Evolutionary conservation across 2,888 invertebrate species (phyloP).

Genomic region (Urechis unicinctus): DNA sequence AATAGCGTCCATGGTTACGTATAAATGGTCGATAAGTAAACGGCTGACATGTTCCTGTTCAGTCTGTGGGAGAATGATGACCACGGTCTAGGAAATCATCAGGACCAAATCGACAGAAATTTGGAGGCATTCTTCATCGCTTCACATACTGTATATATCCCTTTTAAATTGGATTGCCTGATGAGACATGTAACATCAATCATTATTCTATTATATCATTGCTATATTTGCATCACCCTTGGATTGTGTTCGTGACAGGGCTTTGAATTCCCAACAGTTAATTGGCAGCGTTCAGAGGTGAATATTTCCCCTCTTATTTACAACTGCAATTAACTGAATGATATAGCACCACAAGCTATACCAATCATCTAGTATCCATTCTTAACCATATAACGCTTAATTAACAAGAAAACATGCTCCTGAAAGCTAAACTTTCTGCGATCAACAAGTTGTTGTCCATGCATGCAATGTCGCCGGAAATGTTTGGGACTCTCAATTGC

Average conservation of each 20-base stretch:
- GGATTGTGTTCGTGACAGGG: no score
- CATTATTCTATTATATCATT: no score
- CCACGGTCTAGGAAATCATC: conserved; percentile 6
- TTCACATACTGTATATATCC: conserved; percentile 3
- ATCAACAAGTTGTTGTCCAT: neutral
- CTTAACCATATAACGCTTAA: no score
- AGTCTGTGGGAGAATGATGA: conserved; percentile 14
- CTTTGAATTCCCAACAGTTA: neutral
- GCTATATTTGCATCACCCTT: no score
- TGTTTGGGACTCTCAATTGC: neutral
- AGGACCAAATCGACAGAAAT: conserved; percentile 7
- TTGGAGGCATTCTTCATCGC: conserved; percentile 7
- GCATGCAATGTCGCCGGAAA: neutral
- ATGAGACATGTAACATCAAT: neutral
- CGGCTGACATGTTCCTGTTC: neutral
- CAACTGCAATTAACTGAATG: no score
- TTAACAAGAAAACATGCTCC: no score
- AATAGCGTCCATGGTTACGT: no score
- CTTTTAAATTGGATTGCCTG: neutral
- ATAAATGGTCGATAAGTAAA: no score
- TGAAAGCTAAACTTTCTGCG: neutral
- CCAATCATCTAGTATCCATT: no score
- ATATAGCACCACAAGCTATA: no score
- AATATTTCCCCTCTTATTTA: no score
- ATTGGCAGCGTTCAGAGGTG: conserved; percentile 4